These are phyloP conservation scores for Mamestra brassicae DNA, from an alignment of 2,888 invertebrate genomes.

Conservation along the genomic window DNA sequence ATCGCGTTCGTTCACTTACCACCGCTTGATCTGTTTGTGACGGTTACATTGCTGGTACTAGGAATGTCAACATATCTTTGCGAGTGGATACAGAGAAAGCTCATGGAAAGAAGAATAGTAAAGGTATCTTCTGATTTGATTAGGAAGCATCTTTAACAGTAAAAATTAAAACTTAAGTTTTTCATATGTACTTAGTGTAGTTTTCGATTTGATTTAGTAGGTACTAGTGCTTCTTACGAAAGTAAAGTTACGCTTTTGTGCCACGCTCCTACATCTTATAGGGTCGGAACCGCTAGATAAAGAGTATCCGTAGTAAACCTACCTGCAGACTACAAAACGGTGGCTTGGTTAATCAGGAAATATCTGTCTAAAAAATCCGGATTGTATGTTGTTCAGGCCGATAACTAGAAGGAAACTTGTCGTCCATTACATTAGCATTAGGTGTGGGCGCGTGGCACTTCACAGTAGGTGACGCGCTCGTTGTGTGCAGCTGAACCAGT, in stretches of 20 bases:
- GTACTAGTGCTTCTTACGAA: not conserved
- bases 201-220: not conserved
- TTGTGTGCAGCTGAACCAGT: slow-evolving; percentile 74
- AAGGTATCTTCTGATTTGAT: slow-evolving; percentile 73
- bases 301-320: not conserved
- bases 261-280: not conserved
- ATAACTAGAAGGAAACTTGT: too few species aligned
- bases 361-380: not conserved
- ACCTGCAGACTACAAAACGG: too few species aligned
- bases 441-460: not conserved
- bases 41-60: slow-evolving; percentile 72
- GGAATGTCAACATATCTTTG: slow-evolving; percentile 77
- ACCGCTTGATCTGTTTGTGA: slow-evolving; percentile 78
- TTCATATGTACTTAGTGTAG: not conserved
- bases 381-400: not conserved
- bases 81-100: slow-evolving; percentile 85
- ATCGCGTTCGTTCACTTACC: slow-evolving; percentile 66
- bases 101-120: slow-evolving; percentile 82
- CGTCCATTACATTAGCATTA: not conserved
- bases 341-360: not conserved
- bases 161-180: not conserved
- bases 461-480: slow-evolving; percentile 16
- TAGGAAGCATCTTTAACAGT: not conserved
- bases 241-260: slow-evolving; percentile 10
- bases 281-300: not conserved